Conservation (phyloP, 2,888 invertebrate species). For the Calephelis perditalis region DNA sequence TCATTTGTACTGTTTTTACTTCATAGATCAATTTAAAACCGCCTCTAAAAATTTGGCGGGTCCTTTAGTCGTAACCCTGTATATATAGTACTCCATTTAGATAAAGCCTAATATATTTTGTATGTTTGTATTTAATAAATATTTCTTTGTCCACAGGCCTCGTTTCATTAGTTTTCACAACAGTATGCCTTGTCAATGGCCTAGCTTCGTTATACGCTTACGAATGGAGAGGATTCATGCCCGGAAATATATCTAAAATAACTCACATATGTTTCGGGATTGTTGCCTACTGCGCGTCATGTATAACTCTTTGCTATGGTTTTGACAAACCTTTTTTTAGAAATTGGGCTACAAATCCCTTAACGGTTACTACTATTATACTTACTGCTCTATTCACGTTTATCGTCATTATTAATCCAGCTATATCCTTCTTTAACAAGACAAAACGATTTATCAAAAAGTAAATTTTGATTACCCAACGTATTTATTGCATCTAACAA, state of each 20-base stretch:
- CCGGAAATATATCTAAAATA: conserved; percentile 44
- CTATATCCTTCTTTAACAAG: conserved; percentile 41
- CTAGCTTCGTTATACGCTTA: conserved; percentile 46
- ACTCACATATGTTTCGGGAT: conserved; percentile 48
- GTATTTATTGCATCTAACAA: no score
- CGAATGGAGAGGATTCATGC: conserved; percentile 42
- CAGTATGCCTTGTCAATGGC: conserved; percentile 48
- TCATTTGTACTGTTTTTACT: no score
- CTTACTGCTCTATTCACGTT: conserved; percentile 39
- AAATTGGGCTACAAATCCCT: conserved; percentile 38
- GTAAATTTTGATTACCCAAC: background rate
- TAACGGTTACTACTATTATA: conserved; percentile 39
- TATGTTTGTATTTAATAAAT: background rate
- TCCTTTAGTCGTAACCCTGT: background rate
- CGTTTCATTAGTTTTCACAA: conserved; percentile 41
- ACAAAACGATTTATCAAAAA: conserved; percentile 31
- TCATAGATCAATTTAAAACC: no score
- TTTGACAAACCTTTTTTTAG: conserved; percentile 45
- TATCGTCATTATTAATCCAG: conserved; percentile 46
- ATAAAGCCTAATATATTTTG: background rate
- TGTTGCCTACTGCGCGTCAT: conserved; percentile 43
- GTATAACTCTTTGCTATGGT: conserved; percentile 46
- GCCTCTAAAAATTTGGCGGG: no score
- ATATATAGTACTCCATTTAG: background rate
- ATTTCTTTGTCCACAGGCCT: conserved; percentile 3